Evolutionary conservation across 2,113 vertebrate genomes (phyloP).

Genomic region (Excalfactoria chinensis): DNA sequence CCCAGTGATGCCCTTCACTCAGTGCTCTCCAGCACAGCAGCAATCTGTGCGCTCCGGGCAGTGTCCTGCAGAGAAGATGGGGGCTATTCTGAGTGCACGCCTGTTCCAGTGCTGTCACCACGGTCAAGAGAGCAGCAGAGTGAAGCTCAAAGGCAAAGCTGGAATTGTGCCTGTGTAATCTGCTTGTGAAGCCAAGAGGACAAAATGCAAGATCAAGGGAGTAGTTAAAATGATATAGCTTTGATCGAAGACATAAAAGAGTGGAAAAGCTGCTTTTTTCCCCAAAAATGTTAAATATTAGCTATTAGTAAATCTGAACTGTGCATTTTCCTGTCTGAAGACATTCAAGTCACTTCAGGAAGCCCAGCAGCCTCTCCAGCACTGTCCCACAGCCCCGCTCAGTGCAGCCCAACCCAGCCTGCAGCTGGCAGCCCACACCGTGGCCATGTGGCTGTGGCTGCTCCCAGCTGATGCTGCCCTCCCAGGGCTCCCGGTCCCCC

Average conservation of each 20-base stretch:
- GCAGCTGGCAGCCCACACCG: background rate
- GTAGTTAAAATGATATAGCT: background rate
- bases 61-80: background rate
- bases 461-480: fast-evolving
- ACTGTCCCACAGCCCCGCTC: fast-evolving
- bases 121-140: background rate
- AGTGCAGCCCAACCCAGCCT: background rate
- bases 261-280: background rate
- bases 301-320: background rate
- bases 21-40: background rate
- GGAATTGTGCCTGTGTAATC: background rate
- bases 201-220: conserved; percentile 13
- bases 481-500: background rate
- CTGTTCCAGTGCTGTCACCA: background rate
- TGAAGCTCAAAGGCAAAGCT: background rate
- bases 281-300: background rate
- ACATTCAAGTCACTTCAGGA: background rate
- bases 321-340: background rate
- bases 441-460: background rate
- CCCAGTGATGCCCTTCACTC: no score
- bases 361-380: no score
- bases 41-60: fast-evolving
- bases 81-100: background rate
- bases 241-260: conserved; percentile 29
- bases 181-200: conserved; percentile 2